Evolutionary conservation across 1,140 invertebrate genomes (phyloP).

Genomic region (Brachionus sp.): DNA sequence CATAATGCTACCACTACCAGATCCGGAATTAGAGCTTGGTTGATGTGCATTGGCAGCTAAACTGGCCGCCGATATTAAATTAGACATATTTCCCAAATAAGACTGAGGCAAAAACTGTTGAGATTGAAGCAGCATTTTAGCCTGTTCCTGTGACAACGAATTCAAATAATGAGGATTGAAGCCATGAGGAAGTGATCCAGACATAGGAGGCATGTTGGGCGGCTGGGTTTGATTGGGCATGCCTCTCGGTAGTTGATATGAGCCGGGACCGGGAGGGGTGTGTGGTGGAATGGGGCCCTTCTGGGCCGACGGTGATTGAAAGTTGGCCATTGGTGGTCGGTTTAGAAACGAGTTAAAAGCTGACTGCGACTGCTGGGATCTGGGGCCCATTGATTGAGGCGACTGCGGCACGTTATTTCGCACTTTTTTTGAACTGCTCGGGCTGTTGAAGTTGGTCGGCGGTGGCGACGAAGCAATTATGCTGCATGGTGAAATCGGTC

Average conservation of each 20-base stretch:
- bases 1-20: background rate
- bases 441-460: background rate
- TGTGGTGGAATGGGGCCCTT: background rate
- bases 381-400: background rate
- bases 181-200: background rate
- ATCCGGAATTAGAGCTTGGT: background rate
- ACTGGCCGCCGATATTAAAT: background rate
- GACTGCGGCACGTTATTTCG: background rate
- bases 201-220: background rate
- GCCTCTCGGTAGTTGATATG: background rate
- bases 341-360: constrained; percentile 10
- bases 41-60: background rate
- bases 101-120: constrained; percentile 15
- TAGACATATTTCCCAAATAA: background rate
- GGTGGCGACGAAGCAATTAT: constrained; percentile 7
- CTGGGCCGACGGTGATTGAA: constrained; percentile 4
- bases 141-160: background rate
- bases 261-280: background rate
- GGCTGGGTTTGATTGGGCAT: background rate
- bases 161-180: constrained; percentile 8
- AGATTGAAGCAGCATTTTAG: background rate
- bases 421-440: constrained; percentile 1
- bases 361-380: background rate
- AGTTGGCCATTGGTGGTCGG: background rate
- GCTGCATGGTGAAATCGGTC: background rate